Conservation (phyloP, 2,797 vertebrate species). For the Lagodon rhomboides region DNA sequence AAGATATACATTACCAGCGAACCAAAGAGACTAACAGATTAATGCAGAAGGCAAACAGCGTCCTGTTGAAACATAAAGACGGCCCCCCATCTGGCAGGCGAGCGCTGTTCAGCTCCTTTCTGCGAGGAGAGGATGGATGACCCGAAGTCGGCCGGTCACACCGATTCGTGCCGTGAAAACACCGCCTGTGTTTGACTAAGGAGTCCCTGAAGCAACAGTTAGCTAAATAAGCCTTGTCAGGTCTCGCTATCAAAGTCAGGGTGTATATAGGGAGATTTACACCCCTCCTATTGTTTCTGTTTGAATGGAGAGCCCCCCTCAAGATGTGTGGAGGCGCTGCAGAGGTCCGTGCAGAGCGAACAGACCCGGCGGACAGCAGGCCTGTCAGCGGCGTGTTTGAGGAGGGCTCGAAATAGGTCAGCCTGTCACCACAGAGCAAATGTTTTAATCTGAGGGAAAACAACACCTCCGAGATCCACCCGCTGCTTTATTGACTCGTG, state of each 20-base stretch:
- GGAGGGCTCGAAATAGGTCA: slow-evolving; percentile 57
- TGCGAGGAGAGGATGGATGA: slow-evolving; percentile 49
- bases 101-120: slow-evolving; percentile 49
- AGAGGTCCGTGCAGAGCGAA: slow-evolving; percentile 49
- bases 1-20: slow-evolving; percentile 43
- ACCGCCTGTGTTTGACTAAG: slow-evolving; percentile 59
- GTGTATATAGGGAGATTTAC: slow-evolving; percentile 79
- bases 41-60: slow-evolving; percentile 55
- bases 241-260: slow-evolving; percentile 75
- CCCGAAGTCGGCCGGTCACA: slow-evolving; percentile 53
- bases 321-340: slow-evolving; percentile 64
- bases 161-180: slow-evolving; percentile 51
- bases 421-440: slow-evolving; percentile 64
- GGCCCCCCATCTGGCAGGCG: slow-evolving; percentile 55
- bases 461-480: slow-evolving; percentile 46
- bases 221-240: slow-evolving; percentile 76
- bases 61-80: slow-evolving; percentile 40
- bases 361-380: slow-evolving; percentile 57
- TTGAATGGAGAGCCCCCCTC: slow-evolving; percentile 81
- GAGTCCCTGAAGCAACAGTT: slow-evolving; percentile 64
- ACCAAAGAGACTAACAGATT: slow-evolving; percentile 53
- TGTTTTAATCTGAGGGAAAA: slow-evolving; percentile 72
- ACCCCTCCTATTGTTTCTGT: slow-evolving; percentile 84
- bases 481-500: slow-evolving; percentile 49
- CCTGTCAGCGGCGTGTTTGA: slow-evolving; percentile 67